Evolutionary conservation across 2,888 invertebrate species (phyloP), one percentile per base, ranked within the genome.

Genomic region (Sipunculus nudus): DNA sequence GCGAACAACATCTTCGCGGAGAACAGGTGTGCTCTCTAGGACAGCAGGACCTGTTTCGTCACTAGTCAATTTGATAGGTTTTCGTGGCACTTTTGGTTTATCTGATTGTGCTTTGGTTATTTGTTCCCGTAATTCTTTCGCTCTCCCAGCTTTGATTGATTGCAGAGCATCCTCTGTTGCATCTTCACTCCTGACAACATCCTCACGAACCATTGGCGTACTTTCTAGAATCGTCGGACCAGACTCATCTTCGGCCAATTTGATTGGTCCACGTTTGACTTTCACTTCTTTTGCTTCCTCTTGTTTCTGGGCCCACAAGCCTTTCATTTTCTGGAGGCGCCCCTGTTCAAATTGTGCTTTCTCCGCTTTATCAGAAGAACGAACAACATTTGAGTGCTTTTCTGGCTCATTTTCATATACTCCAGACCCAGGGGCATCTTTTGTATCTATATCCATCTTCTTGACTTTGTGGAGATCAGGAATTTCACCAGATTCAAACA

Each of bases 371-470:
- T n/a, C n/a, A n/a, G n/a, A n/a, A 38, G 13, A 28, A 6, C 58
- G 45, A 23, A 55, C 54, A 1, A 68, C 68, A 21, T 53, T 64
- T 13, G 58, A 54, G 10, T 52, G 59, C 26, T 49, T 31, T 19
- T 41, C 32, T 1, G 70, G 70, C 21, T 67, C 67, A 53, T 70
- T 70, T 46, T 70, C 70, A 38, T 60, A 62, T n/a, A 70, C 61
- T 2, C 63, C 60, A 1, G 49, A 35, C 13, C 16, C 54, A 19
- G 32, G 47, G 13, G 40, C 21, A 8, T 26, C 21, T 13, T 59
- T 56, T 23, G 40, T 21, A n/a, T n/a, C 41, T n/a, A 31, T 23
- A 19, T 55, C n/a, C 8, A 56, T 59, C 48, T 68, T 67, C 29
- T 49, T 41, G 4, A 60, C 49, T 23, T 56, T 52, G 31, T 66